phyloP scores from a whole-genome alignment of 2,888 invertebrate species.

The Smittia sp. region DNA sequence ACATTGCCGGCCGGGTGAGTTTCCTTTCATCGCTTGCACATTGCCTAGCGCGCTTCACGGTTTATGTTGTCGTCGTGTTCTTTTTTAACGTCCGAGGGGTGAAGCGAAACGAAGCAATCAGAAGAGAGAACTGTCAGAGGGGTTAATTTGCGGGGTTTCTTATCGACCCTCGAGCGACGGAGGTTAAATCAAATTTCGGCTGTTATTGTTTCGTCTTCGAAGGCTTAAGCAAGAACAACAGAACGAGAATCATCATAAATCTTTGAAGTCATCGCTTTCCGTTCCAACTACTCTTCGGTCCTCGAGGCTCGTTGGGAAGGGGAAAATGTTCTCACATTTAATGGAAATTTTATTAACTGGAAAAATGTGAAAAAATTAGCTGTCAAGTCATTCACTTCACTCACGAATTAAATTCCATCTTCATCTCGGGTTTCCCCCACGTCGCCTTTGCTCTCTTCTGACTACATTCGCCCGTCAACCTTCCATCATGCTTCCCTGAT shows the following conservation, averaged over 20 bases:
- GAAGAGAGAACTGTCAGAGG: not conserved
- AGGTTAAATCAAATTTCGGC: not conserved
- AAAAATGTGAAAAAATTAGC: too few species aligned
- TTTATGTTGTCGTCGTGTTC: not conserved
- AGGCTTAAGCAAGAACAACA: not conserved
- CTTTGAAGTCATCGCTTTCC: too few species aligned
- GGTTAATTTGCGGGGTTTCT: conserved; percentile 6
- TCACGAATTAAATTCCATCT: too few species aligned
- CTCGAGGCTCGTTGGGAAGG: too few species aligned
- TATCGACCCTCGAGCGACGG: not conserved
- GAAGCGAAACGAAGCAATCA: not conserved
- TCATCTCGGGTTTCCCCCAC: too few species aligned
- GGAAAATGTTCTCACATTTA: too few species aligned
- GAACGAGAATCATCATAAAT: conserved; percentile 6
- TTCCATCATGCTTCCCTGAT: too few species aligned
- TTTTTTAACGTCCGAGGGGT: not conserved
- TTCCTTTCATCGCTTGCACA: conserved; percentile 54
- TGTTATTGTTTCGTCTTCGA: not conserved
- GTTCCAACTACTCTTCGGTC: too few species aligned
- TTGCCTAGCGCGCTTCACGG: not conserved
- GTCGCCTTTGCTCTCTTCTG: too few species aligned
- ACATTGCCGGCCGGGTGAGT: conserved; percentile 75
- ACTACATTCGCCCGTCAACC: too few species aligned
- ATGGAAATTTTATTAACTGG: too few species aligned
- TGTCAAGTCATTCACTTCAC: too few species aligned